Conservation (phyloP, 2,888 invertebrate species). For the Diarsia mendica region DNA sequence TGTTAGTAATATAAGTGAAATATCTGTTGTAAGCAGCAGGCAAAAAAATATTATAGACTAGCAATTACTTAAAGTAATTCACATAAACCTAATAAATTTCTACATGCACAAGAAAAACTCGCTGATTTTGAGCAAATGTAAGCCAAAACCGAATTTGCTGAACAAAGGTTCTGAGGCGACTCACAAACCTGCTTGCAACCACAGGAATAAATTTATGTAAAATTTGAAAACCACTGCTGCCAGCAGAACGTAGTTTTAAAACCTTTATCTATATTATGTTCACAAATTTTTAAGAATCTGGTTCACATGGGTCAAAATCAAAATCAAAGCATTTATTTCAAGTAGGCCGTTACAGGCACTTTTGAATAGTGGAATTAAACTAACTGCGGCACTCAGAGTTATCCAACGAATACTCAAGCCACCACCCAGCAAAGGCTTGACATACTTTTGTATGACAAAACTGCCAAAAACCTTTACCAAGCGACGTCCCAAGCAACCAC, state of each 20-base stretch:
- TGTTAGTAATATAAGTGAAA: background rate
- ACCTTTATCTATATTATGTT: background rate
- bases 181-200: conserved; percentile 25
- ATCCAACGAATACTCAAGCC: no score
- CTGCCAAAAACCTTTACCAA: no score
- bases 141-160: conserved; percentile 33
- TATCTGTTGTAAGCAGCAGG: background rate
- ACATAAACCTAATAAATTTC: background rate
- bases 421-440: no score
- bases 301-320: background rate
- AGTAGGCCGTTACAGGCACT: no score
- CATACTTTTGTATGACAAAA: no score
- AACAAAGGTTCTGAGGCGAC: conserved; percentile 20
- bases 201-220: conserved; percentile 51
- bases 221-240: conserved; percentile 23
- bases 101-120: background rate
- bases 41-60: background rate
- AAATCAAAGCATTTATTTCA: no score
- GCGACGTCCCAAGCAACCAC: no score
- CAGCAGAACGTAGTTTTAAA: conserved; percentile 14
- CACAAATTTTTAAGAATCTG: background rate
- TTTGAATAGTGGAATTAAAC: no score
- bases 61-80: background rate
- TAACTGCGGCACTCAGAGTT: no score
- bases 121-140: conserved; percentile 17